Conservation (phyloP, 1,140 invertebrate genomes). For the Medauroidea extradentata region DNA sequence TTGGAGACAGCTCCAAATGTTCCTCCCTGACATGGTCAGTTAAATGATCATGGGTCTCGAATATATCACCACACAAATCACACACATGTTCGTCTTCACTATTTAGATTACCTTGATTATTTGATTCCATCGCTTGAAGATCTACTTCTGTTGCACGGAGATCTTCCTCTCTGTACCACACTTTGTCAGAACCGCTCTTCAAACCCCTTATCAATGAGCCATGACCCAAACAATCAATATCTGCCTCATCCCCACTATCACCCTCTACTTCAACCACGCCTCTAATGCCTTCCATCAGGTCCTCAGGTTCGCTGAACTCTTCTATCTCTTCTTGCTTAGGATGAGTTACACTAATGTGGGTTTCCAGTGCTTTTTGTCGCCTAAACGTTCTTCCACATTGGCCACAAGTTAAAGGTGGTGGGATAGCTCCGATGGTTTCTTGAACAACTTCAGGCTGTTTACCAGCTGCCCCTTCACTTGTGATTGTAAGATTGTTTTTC, state of each 20-base stretch:
- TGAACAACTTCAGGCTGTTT: neutral
- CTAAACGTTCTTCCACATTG: conserved; percentile 61
- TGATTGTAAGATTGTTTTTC: neutral
- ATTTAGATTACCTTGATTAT: conserved; percentile 35
- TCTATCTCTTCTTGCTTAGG: conserved; percentile 46
- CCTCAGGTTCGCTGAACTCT: conserved; percentile 77
- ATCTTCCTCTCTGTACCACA: conserved; percentile 30
- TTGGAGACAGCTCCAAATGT: conserved; percentile 11
- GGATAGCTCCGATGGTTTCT: conserved; percentile 21
- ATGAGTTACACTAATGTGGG: conserved; percentile 55
- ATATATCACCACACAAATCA: conserved; percentile 36
- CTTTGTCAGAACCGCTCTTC: conserved; percentile 11
- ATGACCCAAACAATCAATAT: conserved; percentile 5
- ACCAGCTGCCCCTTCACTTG: neutral
- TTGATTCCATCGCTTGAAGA: conserved; percentile 40
- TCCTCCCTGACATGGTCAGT: conserved; percentile 31
- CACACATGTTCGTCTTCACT: conserved; percentile 32
- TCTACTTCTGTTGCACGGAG: conserved; percentile 42
- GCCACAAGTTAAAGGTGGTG: conserved; percentile 44
- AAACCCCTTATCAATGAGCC: neutral
- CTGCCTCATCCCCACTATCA: conserved; percentile 11
- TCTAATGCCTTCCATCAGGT: conserved; percentile 75
- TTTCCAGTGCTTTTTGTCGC: conserved; percentile 59
- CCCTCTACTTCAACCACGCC: conserved; percentile 48
- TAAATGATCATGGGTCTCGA: conserved; percentile 25